A percentile compares a stretch with the other conserved stretches of the same genome.
phyloP scores from a whole-genome alignment of 1,140 invertebrate genomes.

The Arion vulgaris region DNA sequence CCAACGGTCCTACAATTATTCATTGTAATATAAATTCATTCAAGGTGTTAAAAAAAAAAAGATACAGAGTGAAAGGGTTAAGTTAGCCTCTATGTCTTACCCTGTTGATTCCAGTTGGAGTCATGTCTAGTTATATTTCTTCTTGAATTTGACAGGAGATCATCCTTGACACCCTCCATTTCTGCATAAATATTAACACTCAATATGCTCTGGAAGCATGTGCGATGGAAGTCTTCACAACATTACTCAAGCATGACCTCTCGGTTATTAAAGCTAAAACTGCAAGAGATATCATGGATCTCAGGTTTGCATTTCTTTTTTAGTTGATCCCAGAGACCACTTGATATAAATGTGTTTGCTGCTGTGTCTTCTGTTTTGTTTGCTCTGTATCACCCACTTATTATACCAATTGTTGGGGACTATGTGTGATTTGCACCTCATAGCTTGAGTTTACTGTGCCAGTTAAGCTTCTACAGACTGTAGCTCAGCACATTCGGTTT shows the following conservation, averaged over 20 bases:
- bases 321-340: too few species aligned
- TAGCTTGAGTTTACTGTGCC: too few species aligned
- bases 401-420: background rate
- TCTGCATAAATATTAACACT: slow-evolving; percentile 70
- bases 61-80: too few species aligned
- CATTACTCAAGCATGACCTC: slow-evolving; percentile 59
- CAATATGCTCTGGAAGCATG: slow-evolving; percentile 61
- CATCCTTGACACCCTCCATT: slow-evolving; percentile 72
- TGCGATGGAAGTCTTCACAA: slow-evolving; percentile 70
- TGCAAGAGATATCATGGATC: slow-evolving; percentile 71
- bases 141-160: slow-evolving; percentile 52
- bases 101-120: too few species aligned
- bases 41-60: too few species aligned
- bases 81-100: too few species aligned
- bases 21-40: too few species aligned
- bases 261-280: slow-evolving; percentile 65
- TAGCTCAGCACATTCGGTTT: too few species aligned
- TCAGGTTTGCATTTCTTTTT: slow-evolving; percentile 56
- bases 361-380: background rate
- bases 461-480: too few species aligned
- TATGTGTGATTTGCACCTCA: too few species aligned
- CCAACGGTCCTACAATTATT: too few species aligned
- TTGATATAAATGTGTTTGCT: background rate
- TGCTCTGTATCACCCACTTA: background rate
- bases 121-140: too few species aligned